Conservation (phyloP, 2,888 invertebrate species). For the Cosmia pyralina region DNA sequence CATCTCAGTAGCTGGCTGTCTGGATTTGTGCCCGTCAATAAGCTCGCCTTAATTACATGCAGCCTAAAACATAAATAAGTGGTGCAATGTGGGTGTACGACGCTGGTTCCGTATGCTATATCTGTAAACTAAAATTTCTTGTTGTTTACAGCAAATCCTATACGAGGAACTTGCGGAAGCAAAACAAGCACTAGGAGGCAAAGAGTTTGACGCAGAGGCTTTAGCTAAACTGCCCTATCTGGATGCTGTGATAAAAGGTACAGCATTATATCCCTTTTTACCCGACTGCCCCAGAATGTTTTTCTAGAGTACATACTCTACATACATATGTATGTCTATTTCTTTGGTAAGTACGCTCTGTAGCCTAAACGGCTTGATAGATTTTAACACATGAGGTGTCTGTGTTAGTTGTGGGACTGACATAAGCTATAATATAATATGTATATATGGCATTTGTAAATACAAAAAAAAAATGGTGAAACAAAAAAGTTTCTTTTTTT, state of each 20-base stretch:
- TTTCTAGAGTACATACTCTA: too few relatives aligned
- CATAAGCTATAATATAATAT: too few relatives aligned
- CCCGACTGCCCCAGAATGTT: too few relatives aligned
- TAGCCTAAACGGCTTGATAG: too few relatives aligned
- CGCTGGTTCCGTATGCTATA: not conserved
- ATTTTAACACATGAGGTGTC: too few relatives aligned
- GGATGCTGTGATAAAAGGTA: slow-evolving; percentile 76
- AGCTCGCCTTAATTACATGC: not conserved
- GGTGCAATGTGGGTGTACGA: not conserved
- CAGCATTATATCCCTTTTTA: not conserved
- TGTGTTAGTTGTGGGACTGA: too few relatives aligned
- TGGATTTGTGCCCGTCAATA: not conserved
- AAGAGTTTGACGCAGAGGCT: slow-evolving; percentile 61
- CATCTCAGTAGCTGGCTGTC: not conserved
- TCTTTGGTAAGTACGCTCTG: too few relatives aligned
- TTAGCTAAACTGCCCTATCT: slow-evolving; percentile 69
- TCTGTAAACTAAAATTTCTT: not conserved
- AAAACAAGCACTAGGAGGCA: slow-evolving; percentile 61
- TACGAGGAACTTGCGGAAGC: slow-evolving; percentile 72
- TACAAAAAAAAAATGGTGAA: too few relatives aligned
- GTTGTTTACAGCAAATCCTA: slow-evolving; percentile 70
- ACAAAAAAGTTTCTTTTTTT: too few relatives aligned
- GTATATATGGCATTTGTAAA: too few relatives aligned
- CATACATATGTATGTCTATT: too few relatives aligned
- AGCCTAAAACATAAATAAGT: not conserved